These are phyloP conservation scores for Acanthurus lineatus DNA, from an alignment of 2,797 vertebrate genomes.

Conservation along the genomic window DNA sequence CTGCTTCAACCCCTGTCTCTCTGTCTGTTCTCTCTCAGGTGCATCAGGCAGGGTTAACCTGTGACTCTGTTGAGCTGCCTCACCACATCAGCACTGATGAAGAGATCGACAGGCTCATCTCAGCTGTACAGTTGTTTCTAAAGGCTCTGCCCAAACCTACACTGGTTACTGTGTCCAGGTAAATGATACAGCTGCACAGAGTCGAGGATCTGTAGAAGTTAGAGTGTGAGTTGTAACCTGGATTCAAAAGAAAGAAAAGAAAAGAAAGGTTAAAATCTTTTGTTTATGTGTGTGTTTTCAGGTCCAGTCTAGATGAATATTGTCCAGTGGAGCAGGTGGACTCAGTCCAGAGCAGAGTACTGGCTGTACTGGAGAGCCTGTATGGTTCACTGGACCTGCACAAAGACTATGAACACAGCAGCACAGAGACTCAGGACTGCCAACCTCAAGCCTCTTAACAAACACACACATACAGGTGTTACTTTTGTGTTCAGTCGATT, in stretches of 20 bases:
- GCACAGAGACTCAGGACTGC: slow-evolving; percentile 23
- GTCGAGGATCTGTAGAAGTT: neutral
- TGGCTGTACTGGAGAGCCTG: slow-evolving; percentile 81
- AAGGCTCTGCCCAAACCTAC: slow-evolving; percentile 90
- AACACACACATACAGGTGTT: neutral
- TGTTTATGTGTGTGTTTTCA: slow-evolving; percentile 70
- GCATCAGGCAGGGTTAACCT: slow-evolving; percentile 96
- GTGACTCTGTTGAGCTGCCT: slow-evolving; percentile 94
- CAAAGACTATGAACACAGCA: slow-evolving; percentile 67
- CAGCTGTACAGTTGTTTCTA: slow-evolving; percentile 85
- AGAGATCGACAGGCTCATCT: slow-evolving; percentile 89
- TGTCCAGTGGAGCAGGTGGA: slow-evolving; percentile 94
- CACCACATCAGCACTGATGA: slow-evolving; percentile 93
- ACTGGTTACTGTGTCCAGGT: slow-evolving; percentile 94
- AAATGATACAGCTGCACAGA: neutral
- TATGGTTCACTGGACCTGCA: slow-evolving; percentile 86
- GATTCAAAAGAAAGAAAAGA: neutral
- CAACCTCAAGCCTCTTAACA: slow-evolving; percentile 55
- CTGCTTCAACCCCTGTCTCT: neutral
- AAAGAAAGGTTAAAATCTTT: neutral
- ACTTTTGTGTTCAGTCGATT: neutral
- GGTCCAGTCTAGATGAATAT: slow-evolving; percentile 97
- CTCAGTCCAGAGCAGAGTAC: slow-evolving; percentile 89
- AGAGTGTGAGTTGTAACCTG: neutral
- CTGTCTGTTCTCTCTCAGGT: slow-evolving; percentile 82